These are phyloP conservation scores for Pitta sordida DNA, from an alignment of 2,113 vertebrate genomes.

Conservation along the genomic window DNA sequence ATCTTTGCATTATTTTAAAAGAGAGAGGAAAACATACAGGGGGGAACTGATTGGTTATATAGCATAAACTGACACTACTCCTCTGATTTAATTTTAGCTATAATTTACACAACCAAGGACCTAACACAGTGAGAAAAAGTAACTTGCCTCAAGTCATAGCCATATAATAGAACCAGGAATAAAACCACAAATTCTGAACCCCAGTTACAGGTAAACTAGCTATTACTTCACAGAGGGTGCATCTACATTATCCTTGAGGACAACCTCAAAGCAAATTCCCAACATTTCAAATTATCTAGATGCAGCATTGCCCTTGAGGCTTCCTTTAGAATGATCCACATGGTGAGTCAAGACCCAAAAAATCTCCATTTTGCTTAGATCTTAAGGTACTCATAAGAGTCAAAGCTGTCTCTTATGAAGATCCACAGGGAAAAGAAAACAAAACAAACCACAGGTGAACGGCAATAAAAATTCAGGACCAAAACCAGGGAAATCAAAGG, in stretches of 20 bases:
- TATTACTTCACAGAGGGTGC: neutral
- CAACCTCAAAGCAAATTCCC: slow-evolving; percentile 24
- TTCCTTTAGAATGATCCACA: neutral
- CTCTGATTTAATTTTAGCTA: neutral
- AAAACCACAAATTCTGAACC: slow-evolving; percentile 17
- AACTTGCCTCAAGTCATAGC: neutral
- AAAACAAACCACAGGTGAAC: neutral
- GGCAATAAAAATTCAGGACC: neutral
- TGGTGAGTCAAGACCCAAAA: neutral
- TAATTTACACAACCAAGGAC: neutral
- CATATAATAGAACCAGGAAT: neutral
- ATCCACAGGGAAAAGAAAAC: fast-evolving
- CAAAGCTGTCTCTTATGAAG: neutral
- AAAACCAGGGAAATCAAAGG: neutral
- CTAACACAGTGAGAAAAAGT: slow-evolving; percentile 7
- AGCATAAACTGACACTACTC: neutral
- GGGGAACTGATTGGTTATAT: neutral
- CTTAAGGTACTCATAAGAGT: neutral
- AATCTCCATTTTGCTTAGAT: slow-evolving; percentile 20
- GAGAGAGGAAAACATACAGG: neutral
- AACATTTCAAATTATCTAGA: neutral
- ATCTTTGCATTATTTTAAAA: neutral
- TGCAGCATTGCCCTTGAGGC: neutral
- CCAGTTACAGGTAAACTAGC: neutral
- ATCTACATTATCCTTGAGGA: slow-evolving; percentile 30